Evolutionary conservation across 1,140 invertebrate genomes (phyloP), one percentile per base, ranked within the genome.

Genomic region (Homarus americanus): DNA sequence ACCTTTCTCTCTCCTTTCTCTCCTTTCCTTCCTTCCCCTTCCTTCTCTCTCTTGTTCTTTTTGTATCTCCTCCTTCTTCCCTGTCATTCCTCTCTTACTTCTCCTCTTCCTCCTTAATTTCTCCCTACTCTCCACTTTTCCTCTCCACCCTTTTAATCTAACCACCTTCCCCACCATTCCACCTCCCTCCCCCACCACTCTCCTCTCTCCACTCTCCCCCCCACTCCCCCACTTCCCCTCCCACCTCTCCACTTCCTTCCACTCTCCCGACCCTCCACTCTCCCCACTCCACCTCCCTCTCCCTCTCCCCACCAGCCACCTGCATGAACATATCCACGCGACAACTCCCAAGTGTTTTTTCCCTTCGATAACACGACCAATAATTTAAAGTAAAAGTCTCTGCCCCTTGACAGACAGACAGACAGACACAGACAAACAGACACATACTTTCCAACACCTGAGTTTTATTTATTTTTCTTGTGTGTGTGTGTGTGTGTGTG

Each of bases 281-380:
- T 66, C 1, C 10, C 44, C 44, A 32, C 12, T 49, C 76, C 75
- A 49, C 41, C 72, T 86, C 69, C 72, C 72, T 86, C 40, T 44
- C 72, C 63, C 72, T 53, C 41, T 75, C 72, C 44, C 41, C 44
- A 15, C 44, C 44, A 49, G 7, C 44, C 44, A 7, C 44, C 44
- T 49, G n/a, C n/a, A n/a, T n/a, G n/a, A n/a, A n/a, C n/a, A n/a
- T n/a, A n/a, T 49, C 15, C 44, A 49, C 9, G 44, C 44, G 44
- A 10, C 44, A 10, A 15, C 9, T 0, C n/a, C 44, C 44, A 49
- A 7, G 15, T 49, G 7, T 7, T 49, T 15, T 49, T 49, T 49
- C 44, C 44, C 15, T 49, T 49, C 15, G 15, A 49, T 7, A 49
- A 49, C 9, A 49, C 15, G 44, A 49, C 9, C 9, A 7, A 49